phyloP scores from a whole-genome alignment of 2,888 invertebrate genomes.

The Odontocolon sp. region DNA sequence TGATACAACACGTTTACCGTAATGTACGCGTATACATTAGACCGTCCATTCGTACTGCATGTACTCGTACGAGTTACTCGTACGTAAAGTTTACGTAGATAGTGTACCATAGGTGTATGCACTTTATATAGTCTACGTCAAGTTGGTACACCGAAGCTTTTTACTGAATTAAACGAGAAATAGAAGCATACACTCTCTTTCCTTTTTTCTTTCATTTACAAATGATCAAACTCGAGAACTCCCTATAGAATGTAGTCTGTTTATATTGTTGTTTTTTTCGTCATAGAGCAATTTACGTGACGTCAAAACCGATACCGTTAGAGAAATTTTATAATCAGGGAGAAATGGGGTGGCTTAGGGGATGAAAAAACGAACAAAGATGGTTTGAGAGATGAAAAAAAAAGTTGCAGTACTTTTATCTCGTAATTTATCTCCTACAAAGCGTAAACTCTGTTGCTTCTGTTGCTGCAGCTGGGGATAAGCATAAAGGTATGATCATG shows the following conservation, averaged over 20 bases:
- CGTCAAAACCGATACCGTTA: not conserved
- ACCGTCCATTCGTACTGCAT: not conserved
- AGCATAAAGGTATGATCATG: conserved; percentile 31
- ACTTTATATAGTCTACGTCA: not conserved
- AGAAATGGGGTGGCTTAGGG: not conserved
- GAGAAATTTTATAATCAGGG: conserved; percentile 9
- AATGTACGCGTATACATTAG: conserved; percentile 11
- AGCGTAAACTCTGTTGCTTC: conserved; percentile 29
- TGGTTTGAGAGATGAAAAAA: not conserved
- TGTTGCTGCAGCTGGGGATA: conserved; percentile 17
- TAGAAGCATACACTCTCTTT: not conserved
- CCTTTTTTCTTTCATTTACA: conserved; percentile 8
- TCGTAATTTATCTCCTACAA: conserved; percentile 29
- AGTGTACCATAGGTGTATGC: not conserved
- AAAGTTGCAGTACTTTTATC: conserved; percentile 19
- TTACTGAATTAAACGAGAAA: conserved; percentile 40
- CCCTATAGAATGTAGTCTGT: not conserved
- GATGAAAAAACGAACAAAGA: conserved; percentile 11
- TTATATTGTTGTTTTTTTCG: conserved; percentile 2
- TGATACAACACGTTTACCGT: conserved; percentile 32
- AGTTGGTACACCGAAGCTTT: conserved; percentile 28
- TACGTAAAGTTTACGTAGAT: not conserved
- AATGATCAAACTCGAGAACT: conserved; percentile 29
- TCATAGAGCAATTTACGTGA: conserved; percentile 27
- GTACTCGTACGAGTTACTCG: not conserved